These are phyloP conservation scores for Panopea generosa DNA, from an alignment of 2,888 invertebrate genomes.

Conservation along the genomic window DNA sequence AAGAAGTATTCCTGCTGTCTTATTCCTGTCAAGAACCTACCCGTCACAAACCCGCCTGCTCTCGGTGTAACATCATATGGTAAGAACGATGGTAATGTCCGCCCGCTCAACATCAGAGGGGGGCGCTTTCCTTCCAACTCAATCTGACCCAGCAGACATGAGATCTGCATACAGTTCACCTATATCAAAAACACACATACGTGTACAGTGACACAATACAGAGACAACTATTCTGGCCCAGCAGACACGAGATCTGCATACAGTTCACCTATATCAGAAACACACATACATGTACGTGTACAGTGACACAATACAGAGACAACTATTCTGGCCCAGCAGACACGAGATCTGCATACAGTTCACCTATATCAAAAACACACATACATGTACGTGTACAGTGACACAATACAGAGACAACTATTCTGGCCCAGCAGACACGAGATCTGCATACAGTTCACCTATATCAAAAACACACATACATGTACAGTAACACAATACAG, in stretches of 20 bases:
- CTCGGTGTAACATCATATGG: conserved; percentile 94
- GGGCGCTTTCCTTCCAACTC: conserved; percentile 99
- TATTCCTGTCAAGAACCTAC: conserved; percentile 99
- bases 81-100: conserved; percentile 94
- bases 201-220: too few relatives aligned
- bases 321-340: conserved; percentile 98
- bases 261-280: conserved; percentile 93
- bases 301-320: too few relatives aligned
- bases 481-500: too few relatives aligned
- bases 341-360: conserved; percentile 99
- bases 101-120: conserved; percentile 96
- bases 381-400: too few relatives aligned
- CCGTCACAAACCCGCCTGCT: conserved; percentile 98
- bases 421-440: conserved; percentile 98
- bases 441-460: conserved; percentile 98
- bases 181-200: conserved; percentile 71
- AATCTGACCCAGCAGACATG: conserved; percentile 98
- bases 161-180: conserved; percentile 99
- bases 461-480: conserved; percentile 51
- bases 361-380: conserved; percentile 86
- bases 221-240: too few relatives aligned
- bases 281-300: too few relatives aligned
- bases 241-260: conserved; percentile 98
- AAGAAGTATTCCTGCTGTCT: conserved; percentile 99
- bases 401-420: too few relatives aligned